Base-by-base conservation (phyloP, 1,140 invertebrate species). In the Lordiphosa mommai region DNA sequence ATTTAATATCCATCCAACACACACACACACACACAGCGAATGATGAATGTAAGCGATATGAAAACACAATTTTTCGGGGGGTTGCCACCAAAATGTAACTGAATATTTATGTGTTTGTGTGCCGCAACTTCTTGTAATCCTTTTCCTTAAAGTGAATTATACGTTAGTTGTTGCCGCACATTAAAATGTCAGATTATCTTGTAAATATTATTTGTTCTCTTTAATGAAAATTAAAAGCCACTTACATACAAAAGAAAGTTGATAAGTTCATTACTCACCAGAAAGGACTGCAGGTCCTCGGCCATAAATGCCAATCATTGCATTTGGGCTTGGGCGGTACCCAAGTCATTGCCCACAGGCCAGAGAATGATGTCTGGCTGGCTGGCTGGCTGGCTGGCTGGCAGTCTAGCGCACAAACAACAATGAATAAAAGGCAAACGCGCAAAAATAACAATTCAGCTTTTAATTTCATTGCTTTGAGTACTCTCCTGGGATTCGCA, bases 391-490 rank as follows among this genome's bases (percentile, higher is more conserved):
- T n/a, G n/a, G n/a, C n/a, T n/a, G 10, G 14, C 3, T 5, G 33
- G 2, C 16, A n/a, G 59, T 55, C 52, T 49, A 13, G 33, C 10
- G 6, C 12, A n/a, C 29, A 32, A 40, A 40, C 29, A 23, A 38
- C 5, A 30, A 29, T 13, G 55, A 52, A 59, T 3, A 37, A 7
- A 17, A 13, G 41, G 36, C 30, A 68, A 34, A 53, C 10, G 16
- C 46, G 43, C 52, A 14, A 48, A 61, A 72, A 72, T 72, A 73
- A 73, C 70, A 72, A 73, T 73, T 73, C 63, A 72, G 70, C 70
- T 73, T 72, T 73, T 73, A 73, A 73, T 73, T 73, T 73, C 70
- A 73, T 73, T 72, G 70, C 70, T 52, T 72, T 72, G 70, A 73
- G 69, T 59, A 72, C 70, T 73, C 70, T 72, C 69, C 43, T 67